Evolutionary conservation across 2,113 vertebrate genomes (phyloP), one percentile per base, ranked within the genome.

Genomic region (Thymallus thymallus): DNA sequence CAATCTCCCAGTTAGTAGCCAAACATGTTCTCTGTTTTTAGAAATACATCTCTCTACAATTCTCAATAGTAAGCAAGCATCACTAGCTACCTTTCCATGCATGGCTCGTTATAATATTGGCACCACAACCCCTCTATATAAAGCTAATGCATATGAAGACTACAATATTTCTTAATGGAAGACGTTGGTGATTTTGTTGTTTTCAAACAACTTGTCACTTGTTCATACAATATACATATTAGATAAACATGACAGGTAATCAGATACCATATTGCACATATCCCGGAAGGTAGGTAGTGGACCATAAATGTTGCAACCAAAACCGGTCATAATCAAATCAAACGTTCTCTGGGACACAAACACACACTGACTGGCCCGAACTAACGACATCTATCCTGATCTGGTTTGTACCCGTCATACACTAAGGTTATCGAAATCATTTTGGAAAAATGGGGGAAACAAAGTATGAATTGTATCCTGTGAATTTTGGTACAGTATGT

Each of bases 151-250:
- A 94, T 93, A 95, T 97, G 95, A 46, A 96, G 95, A 96, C 96
- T 98, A 98, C 96, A 96, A 96, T 94, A 18, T 16, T 51, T 98
- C 94, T 97, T 95, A 98, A 41, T 99, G 97, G 97, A 99, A 99
- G 97, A 99, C 97, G 95, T 98, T 97, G 96, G 97, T 99, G 96
- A 99, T 99, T 97, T 98, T 99, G 97, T 98, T 98, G 97, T 96
- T 98, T 95, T 97, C 94, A 94, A 98, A n/a, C 96, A 98, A 98
- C 96, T 98, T 94, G 95, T 97, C 97, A 98, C 96, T 96, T 96
- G 96, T 97, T 99, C 95, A 95, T 97, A 96, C 96, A 96, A 97
- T 96, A 95, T 95, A 97, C 95, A 96, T 94, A 88, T 89, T 83
- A 92, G 92, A 89, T 92, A 84, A 87, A 93, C 87, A 90, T 87